Evolutionary conservation across 2,888 invertebrate species (phyloP), one percentile per base, ranked within the genome.

Genomic region (Stegana nigrithorax): DNA sequence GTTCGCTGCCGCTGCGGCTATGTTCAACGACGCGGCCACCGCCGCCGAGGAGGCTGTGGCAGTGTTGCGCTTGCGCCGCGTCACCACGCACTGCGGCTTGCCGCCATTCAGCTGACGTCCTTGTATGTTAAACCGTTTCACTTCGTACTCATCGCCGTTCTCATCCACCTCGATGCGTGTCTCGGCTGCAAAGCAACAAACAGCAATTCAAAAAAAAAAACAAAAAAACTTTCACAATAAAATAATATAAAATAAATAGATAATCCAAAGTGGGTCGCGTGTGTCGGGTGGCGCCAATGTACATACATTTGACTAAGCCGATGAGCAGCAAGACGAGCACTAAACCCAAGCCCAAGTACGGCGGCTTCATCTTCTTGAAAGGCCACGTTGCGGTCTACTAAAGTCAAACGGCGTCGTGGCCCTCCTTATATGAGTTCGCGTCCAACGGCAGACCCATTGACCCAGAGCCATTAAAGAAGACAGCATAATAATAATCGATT

Each of bases 111-210:
- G 32, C 56, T 81, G 79, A 0, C 83, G 72, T 7, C 82, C 82
- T 65, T 81, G 72, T 29, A 82, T 79, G 10, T 74, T 69, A 66
- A 82, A 83, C 2, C 73, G 73, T 39, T 82, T 83, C 19, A 82
- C 68, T 42, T 83, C 82, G 51, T 80, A 81, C 36, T 81, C 81
- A 59, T 83, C 78, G 0, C 83, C 82, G 59, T 81, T 71, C 63
- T 77, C 78, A 59, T 82, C 83, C 51, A 80, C 68, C 71, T 83
- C 82, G 62, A 80, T 73, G 51, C 67, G 65, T 3, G 78, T 68
- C 65, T 83, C 75, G 26, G 69, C 75, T 67, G 60, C 8, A 47
- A 47, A 25, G 23, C 17, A 0, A 55, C 25, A 12, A 14, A 32
- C 17, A n/a, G 14, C 6, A 29, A 29, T 29, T 29, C 10, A 29